Evolutionary conservation across 2,888 invertebrate genomes (phyloP).

Genomic region (Rotaria macrura): DNA sequence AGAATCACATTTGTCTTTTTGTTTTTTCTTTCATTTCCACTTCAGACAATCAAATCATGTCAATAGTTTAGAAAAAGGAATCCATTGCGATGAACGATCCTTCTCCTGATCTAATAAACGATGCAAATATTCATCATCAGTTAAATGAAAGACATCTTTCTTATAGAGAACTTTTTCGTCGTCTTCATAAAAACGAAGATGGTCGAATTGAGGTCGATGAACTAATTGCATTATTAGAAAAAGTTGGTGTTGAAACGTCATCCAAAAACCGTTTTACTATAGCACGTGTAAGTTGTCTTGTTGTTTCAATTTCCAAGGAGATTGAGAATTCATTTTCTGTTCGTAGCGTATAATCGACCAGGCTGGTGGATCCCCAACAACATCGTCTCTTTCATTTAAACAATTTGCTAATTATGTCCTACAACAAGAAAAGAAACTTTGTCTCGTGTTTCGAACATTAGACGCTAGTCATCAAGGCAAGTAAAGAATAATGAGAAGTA

Average conservation of each 20-base stretch:
- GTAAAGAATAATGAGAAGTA: not conserved
- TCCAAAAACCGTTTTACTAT: not conserved
- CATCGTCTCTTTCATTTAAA: not conserved
- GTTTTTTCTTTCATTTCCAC: not conserved
- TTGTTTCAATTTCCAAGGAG: no score
- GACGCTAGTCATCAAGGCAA: not conserved
- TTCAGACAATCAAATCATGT: not conserved
- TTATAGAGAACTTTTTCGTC: not conserved
- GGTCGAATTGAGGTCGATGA: not conserved
- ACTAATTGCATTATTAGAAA: not conserved
- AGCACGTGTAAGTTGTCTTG: not conserved
- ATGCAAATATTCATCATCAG: not conserved
- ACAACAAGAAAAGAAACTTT: not conserved
- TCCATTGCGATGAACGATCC: not conserved
- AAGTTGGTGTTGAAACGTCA: not conserved
- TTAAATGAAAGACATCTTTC: not conserved
- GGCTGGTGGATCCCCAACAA: not conserved
- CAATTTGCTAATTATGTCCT: not conserved
- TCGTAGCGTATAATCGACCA: not conserved
- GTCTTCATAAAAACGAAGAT: not conserved
- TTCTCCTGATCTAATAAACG: not conserved
- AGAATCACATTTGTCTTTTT: not conserved
- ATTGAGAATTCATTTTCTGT: not conserved
- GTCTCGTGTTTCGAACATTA: not conserved
- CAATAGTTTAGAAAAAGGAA: not conserved